Percentiles rank a stretch among this genome's conserved stretches.
phyloP scores from a whole-genome alignment of 2,113 vertebrate species.

The Atlantisia rogersi region DNA sequence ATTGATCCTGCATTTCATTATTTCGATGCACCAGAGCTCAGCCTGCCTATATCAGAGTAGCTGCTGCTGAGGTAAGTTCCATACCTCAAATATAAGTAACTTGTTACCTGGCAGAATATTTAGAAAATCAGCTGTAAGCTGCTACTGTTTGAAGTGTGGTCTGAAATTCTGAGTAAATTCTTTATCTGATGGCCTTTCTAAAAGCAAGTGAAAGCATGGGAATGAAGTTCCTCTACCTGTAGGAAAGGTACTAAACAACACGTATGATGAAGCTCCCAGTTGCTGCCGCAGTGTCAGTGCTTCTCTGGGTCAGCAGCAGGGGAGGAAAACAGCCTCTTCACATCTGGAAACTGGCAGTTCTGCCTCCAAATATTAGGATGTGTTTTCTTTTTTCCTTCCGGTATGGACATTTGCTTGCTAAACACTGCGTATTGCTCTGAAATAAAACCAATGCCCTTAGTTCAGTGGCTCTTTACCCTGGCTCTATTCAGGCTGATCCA shows the following conservation, averaged over 20 bases:
- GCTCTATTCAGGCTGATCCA: not conserved
- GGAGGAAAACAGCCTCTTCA: not conserved
- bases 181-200: not conserved
- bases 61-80: not conserved
- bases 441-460: fast-evolving
- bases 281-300: not conserved
- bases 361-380: not conserved
- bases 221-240: not conserved
- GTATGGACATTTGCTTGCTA: not conserved
- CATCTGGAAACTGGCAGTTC: not conserved
- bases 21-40: not conserved
- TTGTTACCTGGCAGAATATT: not conserved
- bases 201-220: not conserved
- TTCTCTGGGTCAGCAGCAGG: not conserved
- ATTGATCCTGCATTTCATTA: not conserved
- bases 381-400: not conserved
- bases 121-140: not conserved
- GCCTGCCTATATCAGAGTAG: not conserved
- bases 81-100: not conserved
- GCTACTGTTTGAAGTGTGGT: not conserved
- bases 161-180: not conserved
- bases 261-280: not conserved
- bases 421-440: not conserved
- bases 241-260: not conserved
- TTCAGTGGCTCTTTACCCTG: not conserved